Percentiles rank a stretch among this genome's conserved stretches.
These are phyloP conservation scores for Malacosoma neustria DNA, from an alignment of 2,888 invertebrate genomes.

Conservation along the genomic window DNA sequence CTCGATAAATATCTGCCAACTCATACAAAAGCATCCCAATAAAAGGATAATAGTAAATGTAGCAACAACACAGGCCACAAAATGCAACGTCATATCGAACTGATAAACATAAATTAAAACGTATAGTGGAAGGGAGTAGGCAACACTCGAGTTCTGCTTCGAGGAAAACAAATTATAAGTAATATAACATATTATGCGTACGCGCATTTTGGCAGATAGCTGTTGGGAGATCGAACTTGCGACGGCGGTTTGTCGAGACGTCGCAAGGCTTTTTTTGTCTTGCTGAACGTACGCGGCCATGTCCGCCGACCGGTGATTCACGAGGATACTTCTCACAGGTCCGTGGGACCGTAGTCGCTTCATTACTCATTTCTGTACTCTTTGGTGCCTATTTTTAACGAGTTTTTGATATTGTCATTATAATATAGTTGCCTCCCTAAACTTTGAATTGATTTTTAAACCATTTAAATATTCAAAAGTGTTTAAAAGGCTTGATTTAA, in stretches of 20 bases:
- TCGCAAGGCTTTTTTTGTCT: constrained; percentile 24
- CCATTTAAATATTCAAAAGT: no score
- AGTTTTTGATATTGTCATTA: no score
- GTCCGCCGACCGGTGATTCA: constrained; percentile 18
- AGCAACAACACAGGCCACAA: constrained; percentile 65
- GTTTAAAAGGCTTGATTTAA: no score
- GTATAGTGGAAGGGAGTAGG: constrained; percentile 33
- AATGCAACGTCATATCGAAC: constrained; percentile 67
- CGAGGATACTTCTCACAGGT: constrained; percentile 7
- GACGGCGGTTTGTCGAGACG: constrained; percentile 13
- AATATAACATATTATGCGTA: constrained; percentile 35
- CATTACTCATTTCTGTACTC: constrained; percentile 28
- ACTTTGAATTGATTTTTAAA: no score
- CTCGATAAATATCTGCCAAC: constrained; percentile 75
- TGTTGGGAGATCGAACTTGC: constrained; percentile 26
- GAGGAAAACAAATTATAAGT: constrained; percentile 49
- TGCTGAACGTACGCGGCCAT: constrained; percentile 6
- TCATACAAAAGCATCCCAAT: constrained; percentile 74
- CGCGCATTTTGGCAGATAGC: constrained; percentile 23
- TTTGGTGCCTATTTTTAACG: constrained; percentile 18
- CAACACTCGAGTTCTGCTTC: constrained; percentile 20
- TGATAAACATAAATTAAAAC: constrained; percentile 62
- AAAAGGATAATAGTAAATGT: constrained; percentile 73
- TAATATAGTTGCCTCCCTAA: no score
- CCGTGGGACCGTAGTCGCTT: constrained; percentile 21